Evolutionary conservation across 2,888 invertebrate genomes (phyloP).

Genomic region (Bembecia ichneumoniformis): DNA sequence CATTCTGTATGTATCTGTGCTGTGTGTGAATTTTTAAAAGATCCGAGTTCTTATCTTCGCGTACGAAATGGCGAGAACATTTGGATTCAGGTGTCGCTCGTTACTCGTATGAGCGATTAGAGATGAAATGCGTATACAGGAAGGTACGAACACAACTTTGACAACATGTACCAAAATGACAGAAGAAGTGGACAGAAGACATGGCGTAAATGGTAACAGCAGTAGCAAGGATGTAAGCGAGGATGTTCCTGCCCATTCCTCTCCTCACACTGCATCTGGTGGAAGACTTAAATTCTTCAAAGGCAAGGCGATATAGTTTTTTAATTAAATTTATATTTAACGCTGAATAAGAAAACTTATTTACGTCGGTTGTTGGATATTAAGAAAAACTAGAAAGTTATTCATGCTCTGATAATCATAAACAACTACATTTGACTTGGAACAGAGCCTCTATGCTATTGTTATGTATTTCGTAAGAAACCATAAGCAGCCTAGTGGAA

Average conservation of each 20-base stretch:
- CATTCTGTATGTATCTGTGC: slow-evolving; percentile 16
- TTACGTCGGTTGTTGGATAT: not conserved
- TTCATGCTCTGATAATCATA: slow-evolving; percentile 69
- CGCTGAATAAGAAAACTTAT: not conserved
- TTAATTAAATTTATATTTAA: not conserved
- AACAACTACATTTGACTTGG: slow-evolving; percentile 49
- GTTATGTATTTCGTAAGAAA: slow-evolving; percentile 56
- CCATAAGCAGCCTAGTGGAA: slow-evolving; percentile 45
- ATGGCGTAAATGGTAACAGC: slow-evolving; percentile 80
- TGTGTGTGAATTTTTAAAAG: slow-evolving; percentile 15
- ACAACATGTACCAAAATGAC: slow-evolving; percentile 79
- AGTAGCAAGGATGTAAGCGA: slow-evolving; percentile 69
- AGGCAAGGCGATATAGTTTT: slow-evolving; percentile 56
- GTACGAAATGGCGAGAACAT: slow-evolving; percentile 61
- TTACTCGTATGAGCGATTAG: slow-evolving; percentile 66
- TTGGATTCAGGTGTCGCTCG: slow-evolving; percentile 62
- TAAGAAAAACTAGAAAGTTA: slow-evolving; percentile 61
- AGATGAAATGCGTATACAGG: slow-evolving; percentile 79
- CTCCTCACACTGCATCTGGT: slow-evolving; percentile 70
- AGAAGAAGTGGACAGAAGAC: slow-evolving; percentile 79
- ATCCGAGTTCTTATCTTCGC: slow-evolving; percentile 35
- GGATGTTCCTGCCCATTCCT: slow-evolving; percentile 58
- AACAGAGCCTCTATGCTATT: slow-evolving; percentile 53
- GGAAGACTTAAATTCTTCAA: slow-evolving; percentile 87
- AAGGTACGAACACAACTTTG: slow-evolving; percentile 76